A percentile compares a stretch with the other conserved stretches of the same genome.
Evolutionary conservation across 2,888 invertebrate species (phyloP).

Genomic region (Caenorhabditis becei): DNA sequence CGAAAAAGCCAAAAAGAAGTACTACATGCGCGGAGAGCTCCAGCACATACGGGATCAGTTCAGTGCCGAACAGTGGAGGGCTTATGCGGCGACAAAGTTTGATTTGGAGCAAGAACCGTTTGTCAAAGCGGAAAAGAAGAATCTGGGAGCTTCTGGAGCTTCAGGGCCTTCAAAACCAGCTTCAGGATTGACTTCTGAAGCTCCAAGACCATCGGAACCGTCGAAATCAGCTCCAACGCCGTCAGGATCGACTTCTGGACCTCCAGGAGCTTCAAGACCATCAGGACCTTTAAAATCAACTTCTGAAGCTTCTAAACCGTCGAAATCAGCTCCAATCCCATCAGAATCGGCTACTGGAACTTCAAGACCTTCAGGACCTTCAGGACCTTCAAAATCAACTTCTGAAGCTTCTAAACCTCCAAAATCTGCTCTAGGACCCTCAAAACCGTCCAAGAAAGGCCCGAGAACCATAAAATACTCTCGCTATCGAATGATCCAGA

Average conservation of each 20-base stretch:
- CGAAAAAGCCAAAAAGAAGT: conserved; percentile 69
- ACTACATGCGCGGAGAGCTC: conserved; percentile 72
- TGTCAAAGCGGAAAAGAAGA: conserved; percentile 4
- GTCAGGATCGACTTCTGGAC: neutral
- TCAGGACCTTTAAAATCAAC: neutral
- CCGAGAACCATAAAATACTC: conserved; percentile 41
- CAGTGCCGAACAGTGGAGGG: conserved; percentile 60
- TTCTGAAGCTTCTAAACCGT: neutral
- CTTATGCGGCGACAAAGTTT: conserved; percentile 61
- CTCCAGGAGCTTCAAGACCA: neutral
- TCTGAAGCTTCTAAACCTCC: neutral
- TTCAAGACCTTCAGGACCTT: neutral
- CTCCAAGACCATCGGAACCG: neutral
- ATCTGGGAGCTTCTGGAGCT: neutral
- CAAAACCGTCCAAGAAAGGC: neutral
- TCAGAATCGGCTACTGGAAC: neutral
- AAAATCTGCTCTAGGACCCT: too few species aligned
- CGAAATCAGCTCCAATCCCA: too few species aligned
- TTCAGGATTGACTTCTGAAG: conserved; percentile 1
- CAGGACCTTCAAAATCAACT: too few species aligned
- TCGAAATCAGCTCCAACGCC: neutral
- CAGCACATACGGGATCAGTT: conserved; percentile 65
- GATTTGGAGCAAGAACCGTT: conserved; percentile 65
- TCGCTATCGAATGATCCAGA: conserved; percentile 54
- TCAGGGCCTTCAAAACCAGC: neutral